Evolutionary conservation across 2,888 invertebrate species (phyloP), one percentile per base, ranked within the genome.

Genomic region (Pyrrhosoma nymphula): DNA sequence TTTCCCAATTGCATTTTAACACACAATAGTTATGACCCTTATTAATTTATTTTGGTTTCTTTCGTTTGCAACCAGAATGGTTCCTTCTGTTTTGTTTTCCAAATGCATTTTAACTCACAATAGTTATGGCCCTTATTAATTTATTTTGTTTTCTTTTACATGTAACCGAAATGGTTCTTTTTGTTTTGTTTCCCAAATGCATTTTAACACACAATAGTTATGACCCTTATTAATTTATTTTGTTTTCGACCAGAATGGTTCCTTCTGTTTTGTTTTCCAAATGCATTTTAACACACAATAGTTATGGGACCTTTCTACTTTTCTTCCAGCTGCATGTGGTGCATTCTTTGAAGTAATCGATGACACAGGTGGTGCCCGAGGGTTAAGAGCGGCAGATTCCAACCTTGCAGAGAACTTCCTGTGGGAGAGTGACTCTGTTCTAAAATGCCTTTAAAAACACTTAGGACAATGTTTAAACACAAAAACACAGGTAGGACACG

Each of bases 271-370:
- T n/a, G 10, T n/a, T 69, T 26, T n/a, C 69, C n/a, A 23, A n/a
- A 16, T 82, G 35, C 82, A 82, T 35, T 82, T 35, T 82, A 82
- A 82, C 82, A 14, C 82, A 35, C 35, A 82, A 82, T 82, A 35
- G 82, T 82, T 35, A 82, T 82, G 30, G 82, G 16, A 3, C 35
- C 30, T 35, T 82, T 82, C 14, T 82, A 35, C 30, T 35, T 82
- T 35, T 69, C 16, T 82, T 82, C 14, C 82, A 82, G 82, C 82
- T 82, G 82, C 82, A 82, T 82, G 82, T 82, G 82, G 82, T 82
- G 82, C 82, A 82, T 82, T 82, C 16, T 82, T 30, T 82, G 82
- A 69, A 23, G 69, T 69, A 69, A n/a, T 69, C 69, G 69, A 82
- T 82, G 82, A 82, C 26, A 35, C 82, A 82, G 82, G 82, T 82